Conservation (phyloP, 1,140 invertebrate species). For the Nephila pilipes region DNA sequence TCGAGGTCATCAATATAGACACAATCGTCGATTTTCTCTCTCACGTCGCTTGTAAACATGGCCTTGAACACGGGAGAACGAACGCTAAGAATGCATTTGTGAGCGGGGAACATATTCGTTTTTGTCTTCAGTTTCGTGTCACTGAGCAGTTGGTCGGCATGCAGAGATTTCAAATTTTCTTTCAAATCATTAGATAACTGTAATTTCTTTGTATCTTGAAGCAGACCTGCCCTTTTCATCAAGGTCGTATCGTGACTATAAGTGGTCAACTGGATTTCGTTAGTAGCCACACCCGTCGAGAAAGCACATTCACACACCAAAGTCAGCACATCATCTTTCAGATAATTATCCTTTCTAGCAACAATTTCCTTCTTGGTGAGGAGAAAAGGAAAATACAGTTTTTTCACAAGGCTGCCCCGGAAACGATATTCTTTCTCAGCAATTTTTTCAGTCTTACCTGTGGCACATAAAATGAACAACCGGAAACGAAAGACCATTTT, state of each 20-base stretch:
- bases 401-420: too few species aligned
- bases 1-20: not conserved
- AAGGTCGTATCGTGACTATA: not conserved
- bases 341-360: too few species aligned
- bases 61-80: slow-evolving; percentile 18
- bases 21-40: not conserved
- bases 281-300: not conserved
- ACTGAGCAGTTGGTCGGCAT: not conserved
- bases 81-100: not conserved
- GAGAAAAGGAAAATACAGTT: too few species aligned
- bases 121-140: not conserved
- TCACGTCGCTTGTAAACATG: not conserved
- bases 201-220: not conserved
- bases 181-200: not conserved
- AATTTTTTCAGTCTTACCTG: too few species aligned
- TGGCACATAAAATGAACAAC: too few species aligned
- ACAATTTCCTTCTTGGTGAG: too few species aligned
- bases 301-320: not conserved
- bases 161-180: not conserved
- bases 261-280: not conserved
- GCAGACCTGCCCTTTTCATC: not conserved
- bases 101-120: not conserved
- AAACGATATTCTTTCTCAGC: too few species aligned
- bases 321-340: too few species aligned
- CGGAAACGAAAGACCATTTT: too few species aligned